Percentiles rank a stretch among this genome's conserved stretches.
These are phyloP conservation scores for Podilymbus podiceps DNA, from an alignment of 2,113 vertebrate species.

Conservation along the genomic window DNA sequence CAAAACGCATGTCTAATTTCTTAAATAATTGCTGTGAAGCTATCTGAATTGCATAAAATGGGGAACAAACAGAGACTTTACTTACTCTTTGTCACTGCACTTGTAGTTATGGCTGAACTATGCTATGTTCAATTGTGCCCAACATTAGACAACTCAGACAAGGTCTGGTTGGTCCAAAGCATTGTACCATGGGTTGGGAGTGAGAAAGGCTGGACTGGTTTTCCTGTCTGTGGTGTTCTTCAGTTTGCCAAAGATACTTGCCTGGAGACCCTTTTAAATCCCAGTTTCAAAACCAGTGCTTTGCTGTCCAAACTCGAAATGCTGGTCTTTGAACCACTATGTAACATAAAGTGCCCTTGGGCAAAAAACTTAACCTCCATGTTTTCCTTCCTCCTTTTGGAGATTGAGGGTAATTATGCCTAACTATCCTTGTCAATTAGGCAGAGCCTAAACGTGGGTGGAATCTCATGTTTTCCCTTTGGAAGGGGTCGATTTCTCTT, in stretches of 20 bases:
- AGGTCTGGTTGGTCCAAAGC: background rate
- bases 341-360: background rate
- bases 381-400: background rate
- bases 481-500: background rate
- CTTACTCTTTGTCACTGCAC: background rate
- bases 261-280: background rate
- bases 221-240: background rate
- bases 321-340: background rate
- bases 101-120: background rate
- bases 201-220: background rate
- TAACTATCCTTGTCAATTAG: background rate
- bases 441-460: background rate
- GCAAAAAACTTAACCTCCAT: background rate
- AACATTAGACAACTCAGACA: background rate
- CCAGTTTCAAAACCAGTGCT: background rate
- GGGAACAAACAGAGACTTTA: background rate
- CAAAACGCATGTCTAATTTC: background rate
- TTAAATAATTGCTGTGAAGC: background rate
- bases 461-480: background rate
- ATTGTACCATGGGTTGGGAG: background rate
- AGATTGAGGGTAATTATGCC: background rate
- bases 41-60: background rate
- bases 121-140: background rate
- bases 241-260: background rate
- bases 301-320: background rate